Conservation (phyloP, 2,113 vertebrate species). For the Cairina moschata region DNA sequence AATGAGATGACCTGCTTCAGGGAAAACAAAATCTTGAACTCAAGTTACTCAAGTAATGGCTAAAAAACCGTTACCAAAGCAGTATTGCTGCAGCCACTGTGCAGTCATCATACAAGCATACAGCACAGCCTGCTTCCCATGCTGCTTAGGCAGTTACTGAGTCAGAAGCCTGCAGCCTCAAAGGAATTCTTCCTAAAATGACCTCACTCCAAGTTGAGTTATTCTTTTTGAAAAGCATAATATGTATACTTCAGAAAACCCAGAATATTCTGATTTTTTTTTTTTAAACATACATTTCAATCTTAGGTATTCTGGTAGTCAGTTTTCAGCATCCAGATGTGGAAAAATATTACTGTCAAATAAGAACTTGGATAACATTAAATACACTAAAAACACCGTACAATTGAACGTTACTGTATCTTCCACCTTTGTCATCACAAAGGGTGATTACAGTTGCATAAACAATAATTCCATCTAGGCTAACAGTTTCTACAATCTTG, state of each 20-base stretch:
- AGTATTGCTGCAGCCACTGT: not conserved
- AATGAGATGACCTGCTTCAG: not conserved
- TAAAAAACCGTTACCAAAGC: not conserved
- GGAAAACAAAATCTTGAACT: not conserved
- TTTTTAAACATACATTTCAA: not conserved
- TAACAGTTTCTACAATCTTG: not conserved
- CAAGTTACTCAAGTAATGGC: not conserved
- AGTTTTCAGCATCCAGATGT: not conserved
- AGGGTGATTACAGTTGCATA: not conserved
- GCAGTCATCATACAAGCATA: no score
- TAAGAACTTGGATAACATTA: not conserved
- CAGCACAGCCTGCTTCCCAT: not conserved
- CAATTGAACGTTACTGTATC: not conserved
- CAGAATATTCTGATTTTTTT: not conserved
- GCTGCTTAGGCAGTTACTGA: not conserved
- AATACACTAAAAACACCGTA: not conserved
- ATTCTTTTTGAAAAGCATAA: not conserved
- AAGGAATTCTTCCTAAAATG: not conserved
- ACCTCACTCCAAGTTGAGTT: not conserved
- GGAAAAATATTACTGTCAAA: not conserved
- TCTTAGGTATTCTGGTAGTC: not conserved
- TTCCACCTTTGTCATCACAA: not conserved
- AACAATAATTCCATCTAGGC: not conserved
- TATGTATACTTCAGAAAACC: not conserved
- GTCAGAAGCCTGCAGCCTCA: not conserved